These are phyloP conservation scores for Numenius arquata DNA, from an alignment of 2,113 vertebrate genomes.

Conservation along the genomic window DNA sequence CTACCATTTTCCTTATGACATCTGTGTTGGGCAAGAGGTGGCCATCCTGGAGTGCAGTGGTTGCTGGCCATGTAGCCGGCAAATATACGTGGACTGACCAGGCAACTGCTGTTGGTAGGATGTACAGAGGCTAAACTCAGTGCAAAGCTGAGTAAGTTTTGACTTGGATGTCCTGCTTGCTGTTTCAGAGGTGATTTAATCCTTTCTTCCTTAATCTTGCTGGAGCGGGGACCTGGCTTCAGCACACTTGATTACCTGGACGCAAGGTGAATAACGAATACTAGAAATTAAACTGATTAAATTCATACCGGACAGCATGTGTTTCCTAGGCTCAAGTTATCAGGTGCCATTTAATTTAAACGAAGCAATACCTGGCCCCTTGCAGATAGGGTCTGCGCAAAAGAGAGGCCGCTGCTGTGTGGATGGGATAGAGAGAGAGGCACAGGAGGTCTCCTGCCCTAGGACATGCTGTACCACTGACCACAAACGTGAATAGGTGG, in stretches of 20 bases:
- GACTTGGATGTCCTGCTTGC: not conserved
- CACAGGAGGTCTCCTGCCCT: accelerated
- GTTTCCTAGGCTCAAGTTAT: not conserved
- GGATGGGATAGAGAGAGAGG: accelerated
- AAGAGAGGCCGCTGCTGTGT: not conserved
- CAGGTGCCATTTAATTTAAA: not conserved
- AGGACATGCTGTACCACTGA: accelerated
- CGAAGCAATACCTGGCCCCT: not conserved
- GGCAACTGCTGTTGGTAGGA: not conserved
- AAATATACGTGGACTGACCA: not conserved
- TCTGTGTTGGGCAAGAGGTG: not conserved
- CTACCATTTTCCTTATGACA: accelerated
- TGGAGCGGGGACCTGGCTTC: accelerated
- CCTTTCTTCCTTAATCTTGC: not conserved
- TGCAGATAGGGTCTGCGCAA: accelerated
- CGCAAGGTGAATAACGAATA: not conserved
- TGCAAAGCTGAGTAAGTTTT: not conserved
- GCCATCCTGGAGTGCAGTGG: not conserved
- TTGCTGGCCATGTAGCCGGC: not conserved
- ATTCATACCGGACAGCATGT: not conserved
- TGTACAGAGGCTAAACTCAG: accelerated
- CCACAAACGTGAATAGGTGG: not conserved
- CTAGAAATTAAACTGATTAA: not conserved
- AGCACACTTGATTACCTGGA: not conserved
- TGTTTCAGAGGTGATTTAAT: not conserved